These are phyloP conservation scores for Malurus melanocephalus DNA, from an alignment of 2,113 vertebrate genomes.

Conservation along the genomic window DNA sequence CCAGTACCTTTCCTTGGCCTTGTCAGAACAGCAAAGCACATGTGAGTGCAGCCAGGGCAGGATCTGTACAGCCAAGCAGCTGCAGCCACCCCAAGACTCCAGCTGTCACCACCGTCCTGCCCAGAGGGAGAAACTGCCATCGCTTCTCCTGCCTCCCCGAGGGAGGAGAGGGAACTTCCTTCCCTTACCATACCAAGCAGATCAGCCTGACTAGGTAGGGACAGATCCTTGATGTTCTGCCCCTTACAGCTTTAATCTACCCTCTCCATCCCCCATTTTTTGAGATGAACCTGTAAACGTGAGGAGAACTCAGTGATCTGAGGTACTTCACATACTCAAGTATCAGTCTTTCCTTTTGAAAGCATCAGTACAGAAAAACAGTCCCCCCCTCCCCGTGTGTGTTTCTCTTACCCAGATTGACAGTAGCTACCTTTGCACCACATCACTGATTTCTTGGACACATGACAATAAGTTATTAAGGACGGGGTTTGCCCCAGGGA, in stretches of 20 bases:
- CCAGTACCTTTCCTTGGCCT: background rate
- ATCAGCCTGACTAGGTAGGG: background rate
- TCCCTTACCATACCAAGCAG: background rate
- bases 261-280: constrained; percentile 48
- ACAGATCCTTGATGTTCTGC: constrained; percentile 19
- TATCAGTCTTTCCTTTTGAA: constrained; percentile 74
- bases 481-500: constrained; percentile 81
- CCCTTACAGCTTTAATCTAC: constrained; percentile 19
- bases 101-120: background rate
- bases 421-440: constrained; percentile 96
- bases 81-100: background rate
- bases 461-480: constrained; percentile 94
- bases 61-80: background rate
- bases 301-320: constrained; percentile 77
- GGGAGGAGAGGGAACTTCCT: background rate
- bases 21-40: background rate
- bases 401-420: constrained; percentile 34
- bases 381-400: background rate
- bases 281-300: constrained; percentile 84
- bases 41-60: background rate
- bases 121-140: background rate
- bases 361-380: constrained; percentile 70
- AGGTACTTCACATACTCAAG: constrained; percentile 84
- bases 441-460: constrained; percentile 96
- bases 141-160: background rate